A percentile compares a stretch with the other conserved stretches of the same genome.
phyloP scores from a whole-genome alignment of 1,140 invertebrate species.

The Drosophila erecta region DNA sequence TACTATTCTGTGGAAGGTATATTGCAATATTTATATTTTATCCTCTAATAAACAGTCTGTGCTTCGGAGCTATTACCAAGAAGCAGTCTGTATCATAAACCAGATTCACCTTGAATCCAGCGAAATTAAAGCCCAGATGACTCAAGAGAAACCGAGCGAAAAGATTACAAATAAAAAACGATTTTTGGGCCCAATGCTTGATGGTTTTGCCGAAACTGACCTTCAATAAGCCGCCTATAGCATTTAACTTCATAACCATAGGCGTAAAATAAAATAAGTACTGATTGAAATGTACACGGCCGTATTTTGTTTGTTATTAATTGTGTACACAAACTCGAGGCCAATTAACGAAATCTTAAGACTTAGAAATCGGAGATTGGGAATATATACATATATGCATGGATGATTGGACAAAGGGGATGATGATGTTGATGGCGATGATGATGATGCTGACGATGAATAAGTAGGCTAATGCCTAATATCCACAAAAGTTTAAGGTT shows the following conservation, averaged over 20 bases:
- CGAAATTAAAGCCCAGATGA: slow-evolving; percentile 59
- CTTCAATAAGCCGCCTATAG: slow-evolving; percentile 27
- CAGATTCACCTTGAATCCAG: slow-evolving; percentile 59
- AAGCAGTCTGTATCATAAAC: slow-evolving; percentile 4
- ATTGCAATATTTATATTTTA: too few relatives aligned
- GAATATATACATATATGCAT: background rate
- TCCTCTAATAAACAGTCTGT: background rate
- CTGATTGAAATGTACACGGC: slow-evolving; percentile 40
- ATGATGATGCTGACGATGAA: slow-evolving; percentile 15
- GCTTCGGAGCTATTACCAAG: background rate
- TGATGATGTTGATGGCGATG: background rate
- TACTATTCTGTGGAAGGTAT: background rate
- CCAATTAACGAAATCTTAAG: slow-evolving; percentile 67
- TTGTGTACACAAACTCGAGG: slow-evolving; percentile 64
- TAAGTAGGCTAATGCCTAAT: slow-evolving; percentile 44
- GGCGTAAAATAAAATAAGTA: slow-evolving; percentile 34
- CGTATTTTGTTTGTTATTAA: slow-evolving; percentile 32
- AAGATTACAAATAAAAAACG: slow-evolving; percentile 37
- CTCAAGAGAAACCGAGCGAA: slow-evolving; percentile 48
- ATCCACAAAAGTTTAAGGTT: slow-evolving; percentile 62
- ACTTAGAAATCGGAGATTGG: slow-evolving; percentile 16
- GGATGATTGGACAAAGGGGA: slow-evolving; percentile 3
- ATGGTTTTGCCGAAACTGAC: slow-evolving; percentile 26
- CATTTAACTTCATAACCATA: slow-evolving; percentile 15
- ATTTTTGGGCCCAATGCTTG: slow-evolving; percentile 57